Evolutionary conservation across 2,113 vertebrate genomes (phyloP).

Genomic region (Melanerpes aurifrons): DNA sequence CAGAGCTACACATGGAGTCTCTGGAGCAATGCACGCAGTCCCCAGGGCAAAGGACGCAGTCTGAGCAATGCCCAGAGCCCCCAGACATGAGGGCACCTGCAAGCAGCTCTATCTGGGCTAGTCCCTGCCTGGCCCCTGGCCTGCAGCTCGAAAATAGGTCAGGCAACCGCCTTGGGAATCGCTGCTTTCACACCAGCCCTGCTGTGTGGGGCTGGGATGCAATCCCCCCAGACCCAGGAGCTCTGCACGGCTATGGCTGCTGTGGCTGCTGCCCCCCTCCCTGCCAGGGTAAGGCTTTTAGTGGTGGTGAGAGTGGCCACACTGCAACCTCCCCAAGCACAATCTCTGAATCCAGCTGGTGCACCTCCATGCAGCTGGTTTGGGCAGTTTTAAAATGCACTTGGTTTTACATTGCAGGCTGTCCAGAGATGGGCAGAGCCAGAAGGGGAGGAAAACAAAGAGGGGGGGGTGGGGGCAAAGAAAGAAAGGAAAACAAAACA

Average conservation of each 20-base stretch:
- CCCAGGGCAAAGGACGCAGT: neutral
- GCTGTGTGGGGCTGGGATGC: neutral
- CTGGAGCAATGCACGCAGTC: too few species aligned
- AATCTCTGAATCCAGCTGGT: constrained; percentile 57
- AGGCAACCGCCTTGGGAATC: neutral
- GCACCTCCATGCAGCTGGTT: constrained; percentile 22
- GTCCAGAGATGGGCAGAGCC: constrained; percentile 35
- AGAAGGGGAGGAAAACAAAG: neutral
- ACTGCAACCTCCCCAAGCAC: constrained; percentile 29
- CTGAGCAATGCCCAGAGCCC: neutral
- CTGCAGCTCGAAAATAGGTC: neutral
- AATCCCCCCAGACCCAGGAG: neutral
- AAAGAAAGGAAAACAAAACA: too few species aligned
- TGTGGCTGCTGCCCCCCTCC: neutral
- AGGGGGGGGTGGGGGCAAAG: too few species aligned
- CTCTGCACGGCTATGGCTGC: neutral
- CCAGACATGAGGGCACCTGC: neutral
- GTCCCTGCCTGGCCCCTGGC: neutral
- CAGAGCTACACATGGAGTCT: too few species aligned
- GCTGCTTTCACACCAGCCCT: neutral
- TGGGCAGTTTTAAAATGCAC: constrained; percentile 54
- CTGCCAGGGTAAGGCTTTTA: constrained; percentile 26
- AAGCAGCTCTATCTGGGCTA: constrained; percentile 3
- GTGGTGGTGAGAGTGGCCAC: neutral
- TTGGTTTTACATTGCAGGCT: constrained; percentile 70